Evolutionary conservation across 2,113 vertebrate species (phyloP).

Genomic region (Triplophysa siluroides): DNA sequence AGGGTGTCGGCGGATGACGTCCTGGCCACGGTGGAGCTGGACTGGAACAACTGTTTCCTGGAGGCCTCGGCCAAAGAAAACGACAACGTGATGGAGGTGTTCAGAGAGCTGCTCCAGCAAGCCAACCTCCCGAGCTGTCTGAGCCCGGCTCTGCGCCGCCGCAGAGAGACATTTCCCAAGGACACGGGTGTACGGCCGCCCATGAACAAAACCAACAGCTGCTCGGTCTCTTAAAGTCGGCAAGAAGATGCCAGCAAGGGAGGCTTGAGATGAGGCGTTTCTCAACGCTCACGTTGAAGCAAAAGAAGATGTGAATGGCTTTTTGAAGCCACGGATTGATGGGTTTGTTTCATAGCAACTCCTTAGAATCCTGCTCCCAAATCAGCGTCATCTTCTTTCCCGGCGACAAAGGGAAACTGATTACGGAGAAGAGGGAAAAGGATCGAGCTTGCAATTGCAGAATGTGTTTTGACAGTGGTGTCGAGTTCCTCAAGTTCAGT

Average conservation of each 20-base stretch:
- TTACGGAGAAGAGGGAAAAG: neutral
- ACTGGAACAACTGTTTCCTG: slow-evolving; percentile 89
- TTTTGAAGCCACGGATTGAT: neutral
- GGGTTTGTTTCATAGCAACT: neutral
- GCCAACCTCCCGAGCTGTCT: slow-evolving; percentile 81
- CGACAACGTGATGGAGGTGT: slow-evolving; percentile 85
- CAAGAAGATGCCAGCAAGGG: neutral
- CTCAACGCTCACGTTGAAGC: neutral
- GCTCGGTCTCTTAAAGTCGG: slow-evolving; percentile 76
- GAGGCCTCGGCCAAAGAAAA: slow-evolving; percentile 89
- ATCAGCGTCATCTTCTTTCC: neutral
- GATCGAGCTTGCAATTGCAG: neutral
- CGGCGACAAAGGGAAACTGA: neutral
- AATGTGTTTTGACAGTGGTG: slow-evolving; percentile 1
- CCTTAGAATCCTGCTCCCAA: slow-evolving; percentile 4
- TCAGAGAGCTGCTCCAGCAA: slow-evolving; percentile 85
- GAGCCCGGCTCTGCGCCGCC: slow-evolving; percentile 80
- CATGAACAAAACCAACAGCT: slow-evolving; percentile 95
- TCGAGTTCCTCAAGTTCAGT: slow-evolving; percentile 20
- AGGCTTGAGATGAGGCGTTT: neutral
- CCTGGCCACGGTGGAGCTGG: slow-evolving; percentile 83
- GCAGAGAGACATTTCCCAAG: slow-evolving; percentile 86
- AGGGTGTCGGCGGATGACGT: slow-evolving; percentile 76
- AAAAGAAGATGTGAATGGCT: neutral
- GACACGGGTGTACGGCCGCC: slow-evolving; percentile 77